Evolutionary conservation across 2,797 vertebrate species (phyloP).

Genomic region (Pseudomugil tenellus): DNA sequence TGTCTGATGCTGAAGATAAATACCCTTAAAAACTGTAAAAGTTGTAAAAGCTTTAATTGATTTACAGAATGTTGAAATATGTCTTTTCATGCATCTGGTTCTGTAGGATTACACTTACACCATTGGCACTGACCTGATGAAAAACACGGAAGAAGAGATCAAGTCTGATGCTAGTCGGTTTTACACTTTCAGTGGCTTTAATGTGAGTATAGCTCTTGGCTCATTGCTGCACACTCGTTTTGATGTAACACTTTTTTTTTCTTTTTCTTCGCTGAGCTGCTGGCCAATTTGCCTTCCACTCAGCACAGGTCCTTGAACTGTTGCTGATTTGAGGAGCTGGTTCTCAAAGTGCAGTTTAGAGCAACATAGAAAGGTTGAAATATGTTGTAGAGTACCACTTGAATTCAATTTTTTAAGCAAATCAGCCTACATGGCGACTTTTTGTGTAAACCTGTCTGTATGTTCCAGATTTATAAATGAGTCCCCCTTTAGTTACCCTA

Average conservation of each 20-base stretch:
- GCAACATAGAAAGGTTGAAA: slow-evolving; percentile 20
- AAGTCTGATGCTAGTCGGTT: slow-evolving; percentile 46
- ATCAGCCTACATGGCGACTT: slow-evolving; percentile 14
- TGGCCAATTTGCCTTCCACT: slow-evolving; percentile 23
- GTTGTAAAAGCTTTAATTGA: slow-evolving; percentile 8
- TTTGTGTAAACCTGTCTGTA: slow-evolving; percentile 19
- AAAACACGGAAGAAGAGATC: slow-evolving; percentile 77
- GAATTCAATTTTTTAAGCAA: slow-evolving; percentile 15
- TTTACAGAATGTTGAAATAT: neutral
- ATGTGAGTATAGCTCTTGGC: slow-evolving; percentile 61
- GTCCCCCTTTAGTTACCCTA: slow-evolving; percentile 25
- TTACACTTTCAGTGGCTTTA: slow-evolving; percentile 79
- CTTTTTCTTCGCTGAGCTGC: slow-evolving; percentile 13
- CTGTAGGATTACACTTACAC: slow-evolving; percentile 71
- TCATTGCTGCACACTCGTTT: neutral
- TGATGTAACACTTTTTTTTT: neutral
- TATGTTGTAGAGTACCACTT: slow-evolving; percentile 7
- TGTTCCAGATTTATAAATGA: slow-evolving; percentile 38
- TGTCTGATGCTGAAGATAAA: neutral
- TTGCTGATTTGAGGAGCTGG: slow-evolving; percentile 33
- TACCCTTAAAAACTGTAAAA: neutral
- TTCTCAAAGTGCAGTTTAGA: slow-evolving; percentile 39
- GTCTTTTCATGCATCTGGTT: slow-evolving; percentile 6
- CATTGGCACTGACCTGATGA: slow-evolving; percentile 82
- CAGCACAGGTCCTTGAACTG: slow-evolving; percentile 28